Base-by-base conservation (phyloP, 2,113 vertebrate genomes). In the Formicarius rufipectus region DNA sequence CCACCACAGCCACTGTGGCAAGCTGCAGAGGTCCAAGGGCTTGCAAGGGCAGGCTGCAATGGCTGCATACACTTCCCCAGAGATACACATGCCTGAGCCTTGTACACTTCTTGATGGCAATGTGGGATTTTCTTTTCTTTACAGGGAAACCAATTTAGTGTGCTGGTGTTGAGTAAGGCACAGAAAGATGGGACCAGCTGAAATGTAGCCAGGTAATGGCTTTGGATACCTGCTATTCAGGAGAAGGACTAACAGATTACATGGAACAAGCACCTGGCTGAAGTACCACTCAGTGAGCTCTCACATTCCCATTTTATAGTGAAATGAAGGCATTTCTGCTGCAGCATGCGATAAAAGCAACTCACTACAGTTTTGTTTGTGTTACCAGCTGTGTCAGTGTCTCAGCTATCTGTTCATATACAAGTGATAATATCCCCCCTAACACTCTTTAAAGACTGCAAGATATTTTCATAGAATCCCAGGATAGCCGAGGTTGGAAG, bases 1-100 rank as follows among this genome's bases (percentile, higher is more conserved):
- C 27, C 24, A 15, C 53, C 10, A 28, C 21, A 0, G 0, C 58
- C 17, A 18, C 4, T 1, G 28, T 55, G 62, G 25, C 56, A 31
- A 45, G 24, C 1, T 9, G 25, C 3, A 0, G 9, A 10, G 28
- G 14, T 25, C 74, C 68, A 16, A 31, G 19, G 44, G 24, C 52
- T 81, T 5, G 4, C 21, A 25, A n/a, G 22, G 33, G 27, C 49
- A 30, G 74, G 55, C 17, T 64, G 79, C 35, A 37, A 24, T 0
- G 0, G 12, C 3, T 23, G 4, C 47, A 1, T 12, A 10, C 0
- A 1, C 30, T 73, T 59, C 45, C 37, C 27, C 58, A 40, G 14
- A 20, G 68, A 4, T 21, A 35, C 15, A 3, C 4, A 0, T 8
- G 12, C 9, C 37, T 40, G 27, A 77, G 16, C 31, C 37, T 30